These are phyloP conservation scores for Saiga tatarica DNA, from an alignment of 2,113 vertebrate species.

Conservation along the genomic window DNA sequence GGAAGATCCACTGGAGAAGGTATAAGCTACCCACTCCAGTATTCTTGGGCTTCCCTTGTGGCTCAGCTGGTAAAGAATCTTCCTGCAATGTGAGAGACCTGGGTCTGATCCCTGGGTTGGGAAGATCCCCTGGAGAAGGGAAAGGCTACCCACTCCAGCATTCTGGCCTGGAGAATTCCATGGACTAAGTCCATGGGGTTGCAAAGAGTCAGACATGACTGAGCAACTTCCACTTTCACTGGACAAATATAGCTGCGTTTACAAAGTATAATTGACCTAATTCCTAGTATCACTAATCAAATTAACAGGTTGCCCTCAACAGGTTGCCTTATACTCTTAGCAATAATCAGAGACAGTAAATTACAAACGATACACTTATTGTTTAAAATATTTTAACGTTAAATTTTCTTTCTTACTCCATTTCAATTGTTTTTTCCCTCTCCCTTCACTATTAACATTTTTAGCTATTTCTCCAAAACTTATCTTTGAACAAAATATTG, in stretches of 20 bases:
- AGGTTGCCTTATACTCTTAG: not conserved
- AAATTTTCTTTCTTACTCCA: not conserved
- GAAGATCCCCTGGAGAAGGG: not conserved
- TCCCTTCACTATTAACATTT: not conserved
- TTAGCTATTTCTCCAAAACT: not conserved
- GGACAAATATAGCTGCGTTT: not conserved
- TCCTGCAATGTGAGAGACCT: not conserved
- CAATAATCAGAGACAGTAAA: not conserved
- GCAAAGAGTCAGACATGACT: not conserved
- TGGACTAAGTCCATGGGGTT: not conserved
- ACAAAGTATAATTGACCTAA: not conserved
- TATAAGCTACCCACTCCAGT: not conserved
- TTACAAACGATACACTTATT: not conserved
- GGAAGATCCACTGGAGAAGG: not conserved
- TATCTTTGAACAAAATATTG: not conserved
- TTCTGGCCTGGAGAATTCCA: not conserved
- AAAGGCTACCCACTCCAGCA: not conserved
- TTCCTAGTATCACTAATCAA: not conserved
- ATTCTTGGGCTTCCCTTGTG: not conserved
- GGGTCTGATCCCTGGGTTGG: not conserved
- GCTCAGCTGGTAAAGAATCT: not conserved
- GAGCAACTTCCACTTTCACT: not conserved
- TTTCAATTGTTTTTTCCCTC: not conserved
- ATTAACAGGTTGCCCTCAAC: not conserved
- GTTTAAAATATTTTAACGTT: not conserved